Evolutionary conservation across 1,140 invertebrate species (phyloP).

Genomic region (Odontomachus brunneus): DNA sequence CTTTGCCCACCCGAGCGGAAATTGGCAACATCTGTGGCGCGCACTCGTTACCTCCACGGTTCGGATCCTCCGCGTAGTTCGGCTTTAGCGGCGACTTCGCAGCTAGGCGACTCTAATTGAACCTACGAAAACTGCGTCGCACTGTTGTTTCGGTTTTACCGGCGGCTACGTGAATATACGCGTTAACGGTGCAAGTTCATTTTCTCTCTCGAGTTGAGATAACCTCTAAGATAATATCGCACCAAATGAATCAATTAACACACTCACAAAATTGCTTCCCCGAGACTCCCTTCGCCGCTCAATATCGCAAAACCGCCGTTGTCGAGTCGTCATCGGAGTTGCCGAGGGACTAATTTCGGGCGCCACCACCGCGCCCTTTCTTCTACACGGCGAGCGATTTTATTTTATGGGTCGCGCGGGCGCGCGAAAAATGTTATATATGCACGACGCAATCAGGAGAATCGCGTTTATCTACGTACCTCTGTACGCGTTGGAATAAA

Average conservation of each 20-base stretch:
- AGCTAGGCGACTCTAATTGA: slow-evolving; percentile 60
- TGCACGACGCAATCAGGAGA: not conserved
- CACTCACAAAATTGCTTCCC: too few species aligned
- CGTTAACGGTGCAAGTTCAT: too few species aligned
- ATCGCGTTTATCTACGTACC: not conserved
- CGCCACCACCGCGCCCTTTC: not conserved
- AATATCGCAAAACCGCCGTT: too few species aligned
- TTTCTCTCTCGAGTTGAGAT: too few species aligned
- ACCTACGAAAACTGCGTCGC: slow-evolving; percentile 48
- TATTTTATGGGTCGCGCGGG: not conserved
- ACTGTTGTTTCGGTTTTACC: slow-evolving; percentile 21
- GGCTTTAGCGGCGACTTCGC: slow-evolving; percentile 56
- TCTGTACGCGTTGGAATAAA: not conserved
- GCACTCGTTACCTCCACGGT: slow-evolving; percentile 51
- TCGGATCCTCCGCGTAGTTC: slow-evolving; percentile 39
- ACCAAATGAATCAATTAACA: too few species aligned
- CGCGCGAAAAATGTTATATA: not conserved
- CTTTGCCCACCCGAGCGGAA: slow-evolving; percentile 56
- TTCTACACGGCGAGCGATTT: not conserved
- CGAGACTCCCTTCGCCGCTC: too few species aligned
- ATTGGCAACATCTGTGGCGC: slow-evolving; percentile 63
- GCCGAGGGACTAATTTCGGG: too few species aligned
- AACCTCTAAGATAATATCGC: too few species aligned
- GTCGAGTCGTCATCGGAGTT: too few species aligned
- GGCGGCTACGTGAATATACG: not conserved